Percentiles rank a stretch among this genome's conserved stretches.
Conservation (phyloP, 2,113 vertebrate genomes). For the Tenrec ecaudatus region DNA sequence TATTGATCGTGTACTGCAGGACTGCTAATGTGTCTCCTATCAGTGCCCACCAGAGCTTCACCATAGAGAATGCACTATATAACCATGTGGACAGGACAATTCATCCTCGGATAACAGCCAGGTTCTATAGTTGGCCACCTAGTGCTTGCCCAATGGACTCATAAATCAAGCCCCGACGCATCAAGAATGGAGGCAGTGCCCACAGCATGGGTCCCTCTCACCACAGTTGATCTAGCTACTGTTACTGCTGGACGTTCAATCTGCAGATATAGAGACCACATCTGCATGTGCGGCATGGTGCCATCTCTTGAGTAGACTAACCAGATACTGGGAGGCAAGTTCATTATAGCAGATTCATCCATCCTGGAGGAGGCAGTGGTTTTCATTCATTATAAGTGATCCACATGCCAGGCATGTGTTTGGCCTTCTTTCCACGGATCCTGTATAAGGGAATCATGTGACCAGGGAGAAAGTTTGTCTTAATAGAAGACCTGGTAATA, state of each 20-base stretch:
- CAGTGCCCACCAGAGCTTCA: background rate
- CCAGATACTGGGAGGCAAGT: too few relatives aligned
- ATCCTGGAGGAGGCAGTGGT: background rate
- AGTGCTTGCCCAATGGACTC: background rate
- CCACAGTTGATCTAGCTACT: background rate
- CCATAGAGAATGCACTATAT: background rate
- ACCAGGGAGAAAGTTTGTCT: background rate
- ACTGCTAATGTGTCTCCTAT: background rate
- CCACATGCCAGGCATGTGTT: background rate
- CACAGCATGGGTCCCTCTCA: background rate
- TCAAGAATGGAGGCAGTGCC: background rate
- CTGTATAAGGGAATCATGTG: background rate
- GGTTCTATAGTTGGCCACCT: background rate
- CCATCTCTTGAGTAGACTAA: background rate
- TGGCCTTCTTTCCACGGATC: background rate
- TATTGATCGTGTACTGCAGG: background rate
- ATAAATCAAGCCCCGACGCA: background rate
- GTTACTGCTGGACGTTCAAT: background rate
- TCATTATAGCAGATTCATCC: background rate
- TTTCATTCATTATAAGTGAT: background rate
- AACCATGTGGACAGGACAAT: background rate
- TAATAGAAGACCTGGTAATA: background rate
- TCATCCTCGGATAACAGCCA: background rate
- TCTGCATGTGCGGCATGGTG: background rate
- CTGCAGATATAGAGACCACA: background rate